Conservation (phyloP, 1,140 invertebrate species). For the Ceratitis capitata region DNA sequence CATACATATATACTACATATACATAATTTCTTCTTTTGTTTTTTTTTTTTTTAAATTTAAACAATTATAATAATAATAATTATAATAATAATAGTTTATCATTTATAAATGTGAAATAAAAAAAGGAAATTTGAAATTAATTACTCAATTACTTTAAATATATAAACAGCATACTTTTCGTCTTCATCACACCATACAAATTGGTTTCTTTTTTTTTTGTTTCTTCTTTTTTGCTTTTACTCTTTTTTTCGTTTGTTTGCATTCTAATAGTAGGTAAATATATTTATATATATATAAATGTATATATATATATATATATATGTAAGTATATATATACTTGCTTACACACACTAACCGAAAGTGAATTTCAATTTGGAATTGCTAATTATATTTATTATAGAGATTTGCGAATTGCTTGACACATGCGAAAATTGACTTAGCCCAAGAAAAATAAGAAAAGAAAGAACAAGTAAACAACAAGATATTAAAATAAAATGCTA, state of each 20-base stretch:
- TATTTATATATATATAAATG: background rate
- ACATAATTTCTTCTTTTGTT: no score
- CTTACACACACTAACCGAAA: background rate
- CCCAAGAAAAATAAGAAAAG: background rate
- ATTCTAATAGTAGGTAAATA: slow-evolving; percentile 32
- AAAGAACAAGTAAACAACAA: background rate
- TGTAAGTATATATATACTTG: background rate
- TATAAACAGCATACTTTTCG: slow-evolving; percentile 44
- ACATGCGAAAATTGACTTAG: slow-evolving; percentile 19
- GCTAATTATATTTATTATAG: no score
- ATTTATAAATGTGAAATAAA: slow-evolving; percentile 12
- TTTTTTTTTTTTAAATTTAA: no score
- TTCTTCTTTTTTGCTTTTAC: no score
- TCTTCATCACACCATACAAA: slow-evolving; percentile 29
- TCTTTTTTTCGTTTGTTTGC: no score
- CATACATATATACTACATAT: slow-evolving; percentile 31
- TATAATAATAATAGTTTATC: background rate
- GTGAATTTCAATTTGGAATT: slow-evolving; percentile 30
- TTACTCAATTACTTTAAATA: slow-evolving; percentile 40
- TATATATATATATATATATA: no score
- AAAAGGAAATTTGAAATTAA: no score
- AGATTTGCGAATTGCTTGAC: background rate
- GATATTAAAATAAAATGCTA: slow-evolving; percentile 10
- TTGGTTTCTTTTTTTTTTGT: no score
- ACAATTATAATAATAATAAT: slow-evolving; percentile 18